phyloP scores from a whole-genome alignment of 2,797 vertebrate species.

The Anguilla obscura region DNA sequence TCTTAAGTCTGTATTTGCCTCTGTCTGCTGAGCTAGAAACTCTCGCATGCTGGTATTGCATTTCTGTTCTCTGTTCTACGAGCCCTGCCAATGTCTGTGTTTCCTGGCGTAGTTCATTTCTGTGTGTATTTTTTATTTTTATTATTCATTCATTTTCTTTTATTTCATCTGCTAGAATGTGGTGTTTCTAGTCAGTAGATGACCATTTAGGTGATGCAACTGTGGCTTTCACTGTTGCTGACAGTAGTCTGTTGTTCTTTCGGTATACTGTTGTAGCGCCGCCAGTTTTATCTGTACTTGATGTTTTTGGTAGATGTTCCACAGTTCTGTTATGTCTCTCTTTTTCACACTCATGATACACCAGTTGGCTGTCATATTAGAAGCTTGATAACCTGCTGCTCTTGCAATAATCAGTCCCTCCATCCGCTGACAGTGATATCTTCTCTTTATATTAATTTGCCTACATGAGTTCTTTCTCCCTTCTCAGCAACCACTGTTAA shows the following conservation, averaged over 20 bases:
- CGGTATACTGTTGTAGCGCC: slow-evolving; percentile 62
- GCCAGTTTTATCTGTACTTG: slow-evolving; percentile 58
- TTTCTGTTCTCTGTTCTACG: slow-evolving; percentile 42
- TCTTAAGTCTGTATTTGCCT: slow-evolving; percentile 52
- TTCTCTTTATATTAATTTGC: slow-evolving; percentile 48
- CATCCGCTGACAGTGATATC: slow-evolving; percentile 44
- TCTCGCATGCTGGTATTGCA: slow-evolving; percentile 61
- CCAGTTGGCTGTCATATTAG: slow-evolving; percentile 22
- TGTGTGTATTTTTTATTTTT: slow-evolving; percentile 30
- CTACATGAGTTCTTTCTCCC: slow-evolving; percentile 42
- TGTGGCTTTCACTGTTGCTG: slow-evolving; percentile 37
- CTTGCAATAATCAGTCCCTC: slow-evolving; percentile 28
- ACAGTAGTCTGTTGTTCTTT: slow-evolving; percentile 54
- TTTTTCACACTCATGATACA: slow-evolving; percentile 61
- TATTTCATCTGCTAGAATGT: slow-evolving; percentile 46
- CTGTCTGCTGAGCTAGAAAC: slow-evolving; percentile 37
- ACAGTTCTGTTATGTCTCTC: slow-evolving; percentile 67
- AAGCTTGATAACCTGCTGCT: background rate
- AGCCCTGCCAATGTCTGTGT: slow-evolving; percentile 28
- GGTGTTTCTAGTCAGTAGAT: slow-evolving; percentile 56
- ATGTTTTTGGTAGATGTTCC: slow-evolving; percentile 53
- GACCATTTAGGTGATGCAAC: slow-evolving; percentile 40
- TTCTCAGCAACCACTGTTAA: slow-evolving; percentile 1
- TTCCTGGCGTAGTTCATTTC: slow-evolving; percentile 30
- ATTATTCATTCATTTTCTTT: slow-evolving; percentile 41